Base-by-base conservation (phyloP, 1,140 invertebrate species). In the Ylistrum balloti region DNA sequence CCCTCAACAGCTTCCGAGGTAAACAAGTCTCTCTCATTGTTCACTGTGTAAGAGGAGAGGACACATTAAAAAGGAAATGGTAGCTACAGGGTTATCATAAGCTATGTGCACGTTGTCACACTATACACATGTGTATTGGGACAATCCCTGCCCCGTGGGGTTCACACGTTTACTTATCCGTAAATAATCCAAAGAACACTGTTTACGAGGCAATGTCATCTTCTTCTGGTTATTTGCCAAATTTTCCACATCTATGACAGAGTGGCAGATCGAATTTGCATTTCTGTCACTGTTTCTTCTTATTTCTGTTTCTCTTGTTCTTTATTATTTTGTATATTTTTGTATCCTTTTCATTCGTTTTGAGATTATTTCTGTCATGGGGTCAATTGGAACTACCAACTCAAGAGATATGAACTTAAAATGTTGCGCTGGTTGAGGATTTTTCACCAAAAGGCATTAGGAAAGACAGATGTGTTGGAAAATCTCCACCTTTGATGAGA, bases 31-130 rank as follows among this genome's bases (percentile, higher is more conserved):
- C 56, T 74, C 0, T 74, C 56, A 74, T 74, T 74, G 56, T 74
- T 28, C 56, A 5, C 22, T 7, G 45, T 17, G n/a, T 28, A n/a
- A 74, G 17, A 3, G 22, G 45, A 56, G 45, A 74, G 56, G 56
- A 74, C 56, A 74, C 56, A 28, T 74, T 74, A 74, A 28, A 74
- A 74, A 74, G 56, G 56, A 74, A 74, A 28, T 74, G 15, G n/a
- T 74, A 74, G 56, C 56, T n/a, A n/a, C 17, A 74, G 56, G 22
- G 56, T 74, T 74, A 74, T 74, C 17, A n/a, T n/a, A 5, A 11
- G 5, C 56, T 74, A 5, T 38, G 13, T 38, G 13, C 35, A 38
- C 0, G 56, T 74, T 74, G 56, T 74, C 17, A 17, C 41, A 13
- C 17, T 45, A 9, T 45, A 11, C 28, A n/a, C 5, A 74, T n/a